These are phyloP conservation scores for Conomelus anceps DNA, from an alignment of 2,888 invertebrate species.

Conservation along the genomic window DNA sequence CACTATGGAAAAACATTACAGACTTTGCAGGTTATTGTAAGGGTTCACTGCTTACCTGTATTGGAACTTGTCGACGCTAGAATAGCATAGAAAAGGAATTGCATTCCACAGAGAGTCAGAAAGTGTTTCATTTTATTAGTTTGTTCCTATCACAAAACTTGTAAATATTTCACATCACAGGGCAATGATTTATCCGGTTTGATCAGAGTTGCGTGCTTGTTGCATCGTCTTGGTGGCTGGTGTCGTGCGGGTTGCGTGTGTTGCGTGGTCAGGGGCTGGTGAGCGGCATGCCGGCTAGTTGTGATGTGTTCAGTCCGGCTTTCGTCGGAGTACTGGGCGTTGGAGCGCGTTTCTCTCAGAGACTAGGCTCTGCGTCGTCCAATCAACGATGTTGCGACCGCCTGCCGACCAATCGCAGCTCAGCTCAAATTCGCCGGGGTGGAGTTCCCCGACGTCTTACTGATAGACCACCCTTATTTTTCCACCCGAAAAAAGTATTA, in stretches of 20 bases:
- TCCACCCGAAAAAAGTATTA: conserved; percentile 3
- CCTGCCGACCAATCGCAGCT: neutral
- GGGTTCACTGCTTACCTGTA: no score
- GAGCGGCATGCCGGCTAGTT: neutral
- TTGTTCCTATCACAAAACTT: neutral
- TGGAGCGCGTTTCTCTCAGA: neutral
- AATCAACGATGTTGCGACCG: neutral
- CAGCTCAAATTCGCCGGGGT: neutral
- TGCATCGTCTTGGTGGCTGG: neutral
- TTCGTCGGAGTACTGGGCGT: conserved; percentile 6
- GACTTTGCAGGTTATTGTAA: no score
- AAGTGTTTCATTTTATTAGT: neutral
- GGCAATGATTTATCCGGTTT: neutral
- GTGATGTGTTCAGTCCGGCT: neutral
- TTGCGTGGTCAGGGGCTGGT: neutral
- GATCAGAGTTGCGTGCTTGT: neutral
- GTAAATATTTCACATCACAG: conserved; percentile 1
- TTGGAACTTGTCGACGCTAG: neutral
- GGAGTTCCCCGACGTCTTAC: conserved; percentile 8
- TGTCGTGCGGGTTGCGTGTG: no score
- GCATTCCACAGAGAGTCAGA: neutral
- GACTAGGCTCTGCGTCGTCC: conserved; percentile 6
- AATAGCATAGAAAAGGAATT: conserved; percentile 6
- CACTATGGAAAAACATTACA: no score
- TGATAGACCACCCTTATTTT: conserved; percentile 10